A percentile compares a stretch with the other conserved stretches of the same genome.
phyloP scores from a whole-genome alignment of 1,140 invertebrate species.

The Apis laboriosa region DNA sequence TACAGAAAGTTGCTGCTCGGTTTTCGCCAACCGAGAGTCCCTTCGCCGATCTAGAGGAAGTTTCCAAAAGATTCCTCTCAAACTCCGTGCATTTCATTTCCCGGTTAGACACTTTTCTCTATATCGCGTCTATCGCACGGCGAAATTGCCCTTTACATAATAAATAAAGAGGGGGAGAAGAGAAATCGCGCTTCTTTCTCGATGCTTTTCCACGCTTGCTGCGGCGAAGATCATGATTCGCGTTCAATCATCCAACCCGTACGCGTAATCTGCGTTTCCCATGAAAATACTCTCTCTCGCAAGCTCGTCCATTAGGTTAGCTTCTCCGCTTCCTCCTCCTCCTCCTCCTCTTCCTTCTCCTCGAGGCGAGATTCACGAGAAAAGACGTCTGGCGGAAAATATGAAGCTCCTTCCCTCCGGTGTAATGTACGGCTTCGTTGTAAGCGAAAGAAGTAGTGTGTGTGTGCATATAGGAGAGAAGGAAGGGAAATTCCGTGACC shows the following conservation, averaged over 20 bases:
- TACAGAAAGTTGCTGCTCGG: no score
- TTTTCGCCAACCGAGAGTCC: no score
- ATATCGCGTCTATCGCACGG: no score
- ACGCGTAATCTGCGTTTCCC: neutral
- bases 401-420: conserved; percentile 6
- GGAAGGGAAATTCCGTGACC: conserved; percentile 37
- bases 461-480: neutral
- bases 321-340: neutral
- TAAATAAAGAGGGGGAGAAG: no score
- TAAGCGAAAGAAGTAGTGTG: neutral
- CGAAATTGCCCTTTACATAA: no score
- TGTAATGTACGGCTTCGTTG: conserved; percentile 28
- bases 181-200: no score
- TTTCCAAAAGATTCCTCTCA: no score
- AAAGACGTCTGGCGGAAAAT: conserved; percentile 23
- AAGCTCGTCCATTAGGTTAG: conserved; percentile 2
- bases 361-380: conserved; percentile 12
- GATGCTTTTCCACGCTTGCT: no score
- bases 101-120: neutral
- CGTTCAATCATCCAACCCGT: neutral
- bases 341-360: neutral
- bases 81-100: no score
- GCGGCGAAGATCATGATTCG: no score
- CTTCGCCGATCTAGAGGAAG: no score
- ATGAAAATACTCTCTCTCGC: neutral